Conservation (phyloP, 2,113 vertebrate genomes). For the Bungarus multicinctus region DNA sequence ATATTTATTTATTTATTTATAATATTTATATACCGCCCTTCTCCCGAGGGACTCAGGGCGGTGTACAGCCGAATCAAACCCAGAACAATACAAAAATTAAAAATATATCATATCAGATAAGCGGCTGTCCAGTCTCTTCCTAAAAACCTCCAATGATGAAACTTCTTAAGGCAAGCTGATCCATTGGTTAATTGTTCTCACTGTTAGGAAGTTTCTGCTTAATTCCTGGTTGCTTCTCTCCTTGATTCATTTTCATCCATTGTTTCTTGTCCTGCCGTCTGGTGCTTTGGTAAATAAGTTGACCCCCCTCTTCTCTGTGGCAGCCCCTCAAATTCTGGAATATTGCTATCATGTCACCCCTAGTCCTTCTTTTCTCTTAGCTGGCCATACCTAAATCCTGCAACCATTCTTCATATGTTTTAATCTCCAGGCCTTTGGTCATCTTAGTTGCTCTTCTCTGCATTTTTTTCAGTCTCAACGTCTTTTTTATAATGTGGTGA, state of each 20-base stretch:
- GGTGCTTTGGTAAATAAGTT: not conserved
- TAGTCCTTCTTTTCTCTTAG: not conserved
- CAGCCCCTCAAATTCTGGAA: not conserved
- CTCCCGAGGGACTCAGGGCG: too few species aligned
- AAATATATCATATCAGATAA: not conserved
- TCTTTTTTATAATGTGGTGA: not conserved
- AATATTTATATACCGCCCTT: too few species aligned
- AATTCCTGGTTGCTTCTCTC: not conserved
- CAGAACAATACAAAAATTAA: too few species aligned
- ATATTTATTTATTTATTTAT: too few species aligned
- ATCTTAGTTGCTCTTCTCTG: not conserved
- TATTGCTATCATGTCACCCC: not conserved
- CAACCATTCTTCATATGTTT: not conserved
- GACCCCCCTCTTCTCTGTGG: not conserved
- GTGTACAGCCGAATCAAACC: too few species aligned
- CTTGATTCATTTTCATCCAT: not conserved
- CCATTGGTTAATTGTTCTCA: not conserved
- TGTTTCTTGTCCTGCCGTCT: not conserved
- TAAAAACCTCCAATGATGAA: not conserved
- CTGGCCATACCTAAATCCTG: not conserved
- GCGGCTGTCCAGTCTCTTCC: not conserved
- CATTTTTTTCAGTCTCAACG: not conserved
- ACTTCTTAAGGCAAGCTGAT: not conserved
- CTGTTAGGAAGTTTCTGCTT: not conserved
- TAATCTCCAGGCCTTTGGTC: not conserved